These are phyloP conservation scores for Naja naja DNA, from an alignment of 2,113 vertebrate species.

Conservation along the genomic window DNA sequence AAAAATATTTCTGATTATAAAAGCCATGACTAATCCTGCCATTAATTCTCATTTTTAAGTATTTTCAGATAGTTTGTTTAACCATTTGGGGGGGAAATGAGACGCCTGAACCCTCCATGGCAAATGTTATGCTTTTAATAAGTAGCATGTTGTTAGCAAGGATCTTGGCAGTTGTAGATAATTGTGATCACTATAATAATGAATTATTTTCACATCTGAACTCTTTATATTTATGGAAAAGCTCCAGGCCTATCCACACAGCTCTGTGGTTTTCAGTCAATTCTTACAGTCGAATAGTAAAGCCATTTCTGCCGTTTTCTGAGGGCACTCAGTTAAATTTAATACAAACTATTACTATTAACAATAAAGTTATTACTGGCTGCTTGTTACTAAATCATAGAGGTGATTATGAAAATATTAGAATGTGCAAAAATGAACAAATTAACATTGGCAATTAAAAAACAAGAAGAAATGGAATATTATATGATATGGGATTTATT, in stretches of 20 bases:
- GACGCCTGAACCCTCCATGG: neutral
- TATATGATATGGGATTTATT: too few species aligned
- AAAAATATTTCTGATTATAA: neutral
- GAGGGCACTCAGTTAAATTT: neutral
- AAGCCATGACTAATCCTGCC: neutral
- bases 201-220: neutral
- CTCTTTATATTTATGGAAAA: neutral
- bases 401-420: too few species aligned
- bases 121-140: neutral
- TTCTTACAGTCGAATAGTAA: neutral
- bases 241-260: neutral
- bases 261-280: neutral
- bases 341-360: neutral
- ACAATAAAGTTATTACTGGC: neutral
- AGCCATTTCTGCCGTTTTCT: neutral
- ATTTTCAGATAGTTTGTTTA: neutral
- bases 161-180: neutral
- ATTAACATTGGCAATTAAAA: too few species aligned
- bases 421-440: too few species aligned
- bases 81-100: neutral
- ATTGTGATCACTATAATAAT: neutral
- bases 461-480: too few species aligned
- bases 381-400: neutral
- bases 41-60: neutral
- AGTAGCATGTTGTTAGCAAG: neutral